Evolutionary conservation across 2,113 vertebrate genomes (phyloP).

Genomic region (Coryphaenoides rupestris): DNA sequence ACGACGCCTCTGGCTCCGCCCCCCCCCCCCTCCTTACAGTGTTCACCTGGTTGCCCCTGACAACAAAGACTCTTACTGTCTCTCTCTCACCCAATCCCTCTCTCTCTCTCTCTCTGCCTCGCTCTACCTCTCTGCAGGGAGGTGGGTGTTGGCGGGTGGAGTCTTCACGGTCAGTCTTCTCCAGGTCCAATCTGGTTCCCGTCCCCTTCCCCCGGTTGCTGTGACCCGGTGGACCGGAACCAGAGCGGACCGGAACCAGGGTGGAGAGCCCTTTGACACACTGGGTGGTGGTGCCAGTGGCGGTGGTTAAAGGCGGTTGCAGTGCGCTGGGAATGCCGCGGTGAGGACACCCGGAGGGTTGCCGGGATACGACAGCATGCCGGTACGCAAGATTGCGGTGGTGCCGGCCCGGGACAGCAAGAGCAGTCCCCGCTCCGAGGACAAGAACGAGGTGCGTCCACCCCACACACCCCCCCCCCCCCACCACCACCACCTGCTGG

Average conservation of each 20-base stretch:
- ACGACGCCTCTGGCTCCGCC: not conserved
- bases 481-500: no score
- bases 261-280: slow-evolving; percentile 10
- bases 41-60: slow-evolving; percentile 1
- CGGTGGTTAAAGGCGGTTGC: slow-evolving; percentile 22
- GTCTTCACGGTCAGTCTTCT: slow-evolving; percentile 54
- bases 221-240: slow-evolving; percentile 26
- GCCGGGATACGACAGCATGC: slow-evolving; percentile 77
- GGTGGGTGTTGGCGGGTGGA: slow-evolving; percentile 24
- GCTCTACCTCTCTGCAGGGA: slow-evolving; percentile 38
- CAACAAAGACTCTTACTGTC: not conserved
- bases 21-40: not conserved
- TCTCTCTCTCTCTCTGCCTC: not conserved
- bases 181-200: slow-evolving; percentile 43
- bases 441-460: slow-evolving; percentile 87
- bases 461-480: no score
- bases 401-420: slow-evolving; percentile 82
- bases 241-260: slow-evolving; percentile 3
- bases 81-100: not conserved
- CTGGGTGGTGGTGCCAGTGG: not conserved
- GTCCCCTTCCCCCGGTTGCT: slow-evolving; percentile 15
- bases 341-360: slow-evolving; percentile 43
- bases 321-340: slow-evolving; percentile 33
- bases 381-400: slow-evolving; percentile 89
- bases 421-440: slow-evolving; percentile 81